Base-by-base conservation (phyloP, 2,888 invertebrate genomes). In the Molorchus minor region DNA sequence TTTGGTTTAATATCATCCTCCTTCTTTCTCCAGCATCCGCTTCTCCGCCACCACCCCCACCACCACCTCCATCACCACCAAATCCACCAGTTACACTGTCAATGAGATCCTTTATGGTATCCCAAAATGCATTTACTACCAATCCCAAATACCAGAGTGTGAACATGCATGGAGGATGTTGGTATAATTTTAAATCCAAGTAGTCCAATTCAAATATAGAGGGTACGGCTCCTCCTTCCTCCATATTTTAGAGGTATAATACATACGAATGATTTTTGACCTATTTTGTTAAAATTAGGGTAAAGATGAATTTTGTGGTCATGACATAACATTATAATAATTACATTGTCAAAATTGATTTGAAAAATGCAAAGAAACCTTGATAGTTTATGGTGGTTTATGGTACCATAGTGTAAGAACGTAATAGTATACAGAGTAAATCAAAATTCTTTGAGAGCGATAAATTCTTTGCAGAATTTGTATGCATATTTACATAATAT, bases 151-250 rank as follows among this genome's bases (percentile, higher is more conserved):
- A 69, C 67, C 67, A 69, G 13, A 69, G 46, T 3, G 51, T 51
- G 47, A 68, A 68, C 63, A 68, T 64, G 41, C 64, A 68, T 16
- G 69, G 69, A 2, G 69, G 67, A 44, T 69, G 69, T 15, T 69
- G 69, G 29, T 68, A 69, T 16, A 61, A 56, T 7, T 60, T 69
- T 3, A 64, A 30, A 38, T 69, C 62, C 13, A 36, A 20, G 43
- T 56, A 62, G 20, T 58, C 56, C 7, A 62, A 21, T 3, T 63
- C 61, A n/a, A 43, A 44, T 49, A 59, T 45, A 3, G 59, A 8
- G 2, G 56, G 58, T 10, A 46, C 19, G 19, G 36, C 12, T 10
- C 15, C 25, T 7, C 2, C 30, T 29, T 36, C 52, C 3, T 38
- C 40, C 52, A 52, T 52, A 21, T 35, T 49, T 30, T 13, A 13